These are phyloP conservation scores for Solea senegalensis DNA, from an alignment of 2,113 vertebrate genomes.

Conservation along the genomic window DNA sequence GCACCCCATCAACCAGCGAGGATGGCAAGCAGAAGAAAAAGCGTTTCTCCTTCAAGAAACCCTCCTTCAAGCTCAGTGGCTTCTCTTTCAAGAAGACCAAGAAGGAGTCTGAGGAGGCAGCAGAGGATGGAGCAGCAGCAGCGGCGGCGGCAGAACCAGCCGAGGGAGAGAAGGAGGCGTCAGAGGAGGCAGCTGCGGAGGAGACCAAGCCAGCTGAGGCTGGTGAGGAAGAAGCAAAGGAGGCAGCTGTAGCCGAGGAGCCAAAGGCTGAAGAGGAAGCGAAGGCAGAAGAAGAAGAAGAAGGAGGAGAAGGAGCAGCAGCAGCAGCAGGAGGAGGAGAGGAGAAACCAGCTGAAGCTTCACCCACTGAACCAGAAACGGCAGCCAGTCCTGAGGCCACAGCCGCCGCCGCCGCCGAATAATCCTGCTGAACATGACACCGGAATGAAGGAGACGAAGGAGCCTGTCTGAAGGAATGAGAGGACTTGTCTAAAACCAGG, in stretches of 20 bases:
- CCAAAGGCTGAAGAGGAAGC: conserved; percentile 73
- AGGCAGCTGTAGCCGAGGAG: conserved; percentile 57
- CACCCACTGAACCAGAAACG: conserved; percentile 77
- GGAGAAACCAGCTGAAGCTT: conserved; percentile 81
- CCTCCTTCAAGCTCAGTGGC: conserved; percentile 90
- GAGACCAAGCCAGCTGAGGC: conserved; percentile 67
- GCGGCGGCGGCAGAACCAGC: conserved; percentile 66
- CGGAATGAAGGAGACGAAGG: conserved; percentile 68
- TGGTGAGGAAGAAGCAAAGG: conserved; percentile 56
- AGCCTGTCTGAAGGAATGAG: conserved; percentile 90
- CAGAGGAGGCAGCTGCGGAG: conserved; percentile 56
- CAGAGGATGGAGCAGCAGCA: conserved; percentile 75
- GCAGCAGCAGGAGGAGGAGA: conserved; percentile 53
- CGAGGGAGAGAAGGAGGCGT: conserved; percentile 64
- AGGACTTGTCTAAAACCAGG: conserved; percentile 94
- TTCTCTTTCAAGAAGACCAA: conserved; percentile 88
- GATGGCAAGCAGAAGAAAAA: conserved; percentile 96
- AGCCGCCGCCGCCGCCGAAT: conserved; percentile 79
- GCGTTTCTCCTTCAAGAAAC: conserved; percentile 96
- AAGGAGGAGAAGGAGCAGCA: too few relatives aligned
- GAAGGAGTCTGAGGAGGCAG: conserved; percentile 87
- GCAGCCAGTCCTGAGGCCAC: conserved; percentile 87
- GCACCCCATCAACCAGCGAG: conserved; percentile 83
- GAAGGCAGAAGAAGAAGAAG: conserved; percentile 73
- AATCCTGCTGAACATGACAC: conserved; percentile 67